These are phyloP conservation scores for Oncorhynchus masou DNA, from an alignment of 2,113 vertebrate species.

Conservation along the genomic window DNA sequence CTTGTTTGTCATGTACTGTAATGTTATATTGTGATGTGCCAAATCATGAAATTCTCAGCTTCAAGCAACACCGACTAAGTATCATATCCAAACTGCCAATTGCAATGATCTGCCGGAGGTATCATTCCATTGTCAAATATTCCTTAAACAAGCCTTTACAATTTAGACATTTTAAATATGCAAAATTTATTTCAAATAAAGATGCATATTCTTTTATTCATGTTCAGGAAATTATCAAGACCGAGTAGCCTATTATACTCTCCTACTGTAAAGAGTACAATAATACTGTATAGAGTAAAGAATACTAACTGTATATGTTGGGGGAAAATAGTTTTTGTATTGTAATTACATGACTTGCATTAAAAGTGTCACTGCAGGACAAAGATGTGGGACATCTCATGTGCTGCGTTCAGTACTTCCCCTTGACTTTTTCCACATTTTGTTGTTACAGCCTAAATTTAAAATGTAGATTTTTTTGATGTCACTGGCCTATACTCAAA, in stretches of 20 bases:
- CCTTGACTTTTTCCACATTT: too few species aligned
- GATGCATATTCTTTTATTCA: not conserved
- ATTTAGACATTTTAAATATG: not conserved
- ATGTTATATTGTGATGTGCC: not conserved
- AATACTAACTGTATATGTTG: not conserved
- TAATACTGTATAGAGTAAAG: not conserved
- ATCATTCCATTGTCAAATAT: not conserved
- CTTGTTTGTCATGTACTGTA: not conserved
- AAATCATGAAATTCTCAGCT: not conserved
- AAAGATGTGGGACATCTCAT: not conserved
- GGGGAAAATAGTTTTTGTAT: not conserved
- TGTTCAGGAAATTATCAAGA: not conserved
- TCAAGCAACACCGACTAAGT: not conserved
- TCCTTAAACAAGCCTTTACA: not conserved
- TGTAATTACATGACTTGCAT: not conserved
- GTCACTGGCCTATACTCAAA: too few species aligned
- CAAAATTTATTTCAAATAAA: not conserved
- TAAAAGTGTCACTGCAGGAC: constrained; percentile 2
- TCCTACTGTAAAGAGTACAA: too few species aligned
- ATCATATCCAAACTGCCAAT: not conserved
- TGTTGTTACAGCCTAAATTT: too few species aligned
- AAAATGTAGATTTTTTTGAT: too few species aligned
- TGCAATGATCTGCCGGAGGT: not conserved
- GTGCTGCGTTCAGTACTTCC: not conserved
- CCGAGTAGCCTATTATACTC: not conserved